Conservation (phyloP, 30 jellyfish, hydroid and myxozoan species). For the Hydractinia symbiolongicarpus region DNA sequence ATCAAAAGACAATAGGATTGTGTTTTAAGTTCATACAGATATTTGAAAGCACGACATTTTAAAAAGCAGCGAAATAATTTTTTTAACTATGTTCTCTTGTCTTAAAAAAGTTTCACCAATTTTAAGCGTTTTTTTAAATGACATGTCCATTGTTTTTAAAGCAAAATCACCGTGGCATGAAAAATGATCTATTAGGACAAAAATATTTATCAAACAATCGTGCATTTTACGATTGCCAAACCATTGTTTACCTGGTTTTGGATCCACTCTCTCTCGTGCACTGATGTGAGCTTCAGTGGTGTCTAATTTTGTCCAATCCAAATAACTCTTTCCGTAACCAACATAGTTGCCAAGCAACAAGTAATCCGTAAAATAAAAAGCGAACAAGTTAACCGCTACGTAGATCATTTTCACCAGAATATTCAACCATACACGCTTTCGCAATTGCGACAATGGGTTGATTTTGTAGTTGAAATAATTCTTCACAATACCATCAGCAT, state of each 20-base stretch:
- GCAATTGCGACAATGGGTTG: constrained; percentile 12
- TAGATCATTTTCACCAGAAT: constrained; percentile 18
- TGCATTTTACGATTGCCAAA: too few species aligned
- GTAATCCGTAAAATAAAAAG: constrained; percentile 32
- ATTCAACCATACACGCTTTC: constrained; percentile 24
- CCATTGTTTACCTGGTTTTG: constrained; percentile 25
- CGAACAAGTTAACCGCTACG: constrained; percentile 25
- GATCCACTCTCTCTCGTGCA: background rate
- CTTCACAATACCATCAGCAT: constrained; percentile 28
- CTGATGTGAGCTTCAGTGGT: constrained; percentile 22
- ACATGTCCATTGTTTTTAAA: too few species aligned
- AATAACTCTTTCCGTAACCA: constrained; percentile 22
- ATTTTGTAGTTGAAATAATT: constrained; percentile 40
- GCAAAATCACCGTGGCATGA: too few species aligned
- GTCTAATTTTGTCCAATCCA: constrained; percentile 17
- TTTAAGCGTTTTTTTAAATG: too few species aligned
- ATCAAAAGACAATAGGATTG: too few species aligned
- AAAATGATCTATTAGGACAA: too few species aligned
- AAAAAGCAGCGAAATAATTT: too few species aligned
- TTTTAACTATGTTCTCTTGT: too few species aligned
- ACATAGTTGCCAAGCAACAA: constrained; percentile 25
- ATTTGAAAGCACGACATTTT: too few species aligned
- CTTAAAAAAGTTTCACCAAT: too few species aligned
- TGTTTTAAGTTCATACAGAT: too few species aligned
- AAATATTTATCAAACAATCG: too few species aligned